These are phyloP conservation scores for Baccha elongata DNA, from an alignment of 2,888 invertebrate species.

Conservation along the genomic window DNA sequence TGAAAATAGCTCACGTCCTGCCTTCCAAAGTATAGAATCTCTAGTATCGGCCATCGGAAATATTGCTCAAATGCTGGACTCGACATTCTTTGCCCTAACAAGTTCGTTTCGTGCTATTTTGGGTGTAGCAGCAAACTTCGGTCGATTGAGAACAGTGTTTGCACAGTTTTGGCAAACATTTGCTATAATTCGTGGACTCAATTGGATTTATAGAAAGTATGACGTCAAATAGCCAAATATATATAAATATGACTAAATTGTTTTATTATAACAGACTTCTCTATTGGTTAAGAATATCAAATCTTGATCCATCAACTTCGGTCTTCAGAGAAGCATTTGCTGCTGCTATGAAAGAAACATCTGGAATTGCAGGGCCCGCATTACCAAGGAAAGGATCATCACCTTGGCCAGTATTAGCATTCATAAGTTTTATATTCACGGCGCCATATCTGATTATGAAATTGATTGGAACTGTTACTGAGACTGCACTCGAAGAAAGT, in stretches of 20 bases:
- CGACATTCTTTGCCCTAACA: slow-evolving; percentile 97
- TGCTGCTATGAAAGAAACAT: slow-evolving; percentile 80
- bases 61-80: slow-evolving; percentile 97
- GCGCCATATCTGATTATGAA: slow-evolving; percentile 96
- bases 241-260: not conserved
- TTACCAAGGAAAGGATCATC: slow-evolving; percentile 83
- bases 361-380: slow-evolving; percentile 81
- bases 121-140: slow-evolving; percentile 97
- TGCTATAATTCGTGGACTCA: slow-evolving; percentile 90
- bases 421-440: slow-evolving; percentile 93
- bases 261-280: slow-evolving; percentile 76
- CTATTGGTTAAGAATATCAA: slow-evolving; percentile 80
- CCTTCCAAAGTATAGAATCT: slow-evolving; percentile 97
- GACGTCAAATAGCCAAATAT: not conserved
- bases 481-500: slow-evolving; percentile 85
- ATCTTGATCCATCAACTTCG: slow-evolving; percentile 80
- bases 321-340: slow-evolving; percentile 83
- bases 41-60: slow-evolving; percentile 95
- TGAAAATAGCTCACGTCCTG: slow-evolving; percentile 94
- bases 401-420: slow-evolving; percentile 94
- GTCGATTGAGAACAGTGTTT: slow-evolving; percentile 91
- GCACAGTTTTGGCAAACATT: slow-evolving; percentile 94
- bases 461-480: slow-evolving; percentile 86
- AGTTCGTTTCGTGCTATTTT: slow-evolving; percentile 97
- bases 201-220: slow-evolving; percentile 89